phyloP scores from a whole-genome alignment of 2,888 invertebrate species.

The Coelopa pilipes region DNA sequence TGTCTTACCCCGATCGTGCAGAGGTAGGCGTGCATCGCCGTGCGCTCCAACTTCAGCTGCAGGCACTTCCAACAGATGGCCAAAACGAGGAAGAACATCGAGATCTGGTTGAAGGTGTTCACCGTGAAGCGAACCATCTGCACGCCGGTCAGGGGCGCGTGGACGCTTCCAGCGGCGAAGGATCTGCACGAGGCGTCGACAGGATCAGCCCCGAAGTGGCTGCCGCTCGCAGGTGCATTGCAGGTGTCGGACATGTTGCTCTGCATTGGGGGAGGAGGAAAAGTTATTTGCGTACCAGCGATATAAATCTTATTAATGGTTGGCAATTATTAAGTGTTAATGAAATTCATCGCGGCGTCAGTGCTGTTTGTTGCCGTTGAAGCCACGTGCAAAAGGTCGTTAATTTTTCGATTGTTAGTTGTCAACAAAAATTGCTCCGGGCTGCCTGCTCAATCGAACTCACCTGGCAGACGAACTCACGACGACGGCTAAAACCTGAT shows the following conservation, averaged over 20 bases:
- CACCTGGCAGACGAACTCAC: no score
- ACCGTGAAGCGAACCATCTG: slow-evolving; percentile 32
- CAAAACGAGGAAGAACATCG: slow-evolving; percentile 48
- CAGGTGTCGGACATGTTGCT: slow-evolving; percentile 22
- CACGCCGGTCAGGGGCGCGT: no score
- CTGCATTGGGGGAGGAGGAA: not conserved
- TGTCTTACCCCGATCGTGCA: slow-evolving; percentile 62
- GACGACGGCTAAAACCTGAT: no score
- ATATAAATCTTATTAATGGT: not conserved
- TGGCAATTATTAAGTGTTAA: no score
- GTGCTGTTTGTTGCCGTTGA: no score
- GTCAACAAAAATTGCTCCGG: no score
- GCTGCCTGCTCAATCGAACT: no score
- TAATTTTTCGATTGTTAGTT: no score
- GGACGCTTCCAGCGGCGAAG: not conserved
- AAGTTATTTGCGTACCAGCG: not conserved
- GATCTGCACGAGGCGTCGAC: not conserved
- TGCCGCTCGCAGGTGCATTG: not conserved
- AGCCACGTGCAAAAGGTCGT: no score
- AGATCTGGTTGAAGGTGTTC: slow-evolving; percentile 48
- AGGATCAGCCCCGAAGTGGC: not conserved
- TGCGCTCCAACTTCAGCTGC: slow-evolving; percentile 57
- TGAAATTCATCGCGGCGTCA: no score
- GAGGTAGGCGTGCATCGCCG: slow-evolving; percentile 62
- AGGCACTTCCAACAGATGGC: slow-evolving; percentile 54